These are phyloP conservation scores for Scartelaos histophorus DNA, from an alignment of 2,113 vertebrate species.

Conservation along the genomic window DNA sequence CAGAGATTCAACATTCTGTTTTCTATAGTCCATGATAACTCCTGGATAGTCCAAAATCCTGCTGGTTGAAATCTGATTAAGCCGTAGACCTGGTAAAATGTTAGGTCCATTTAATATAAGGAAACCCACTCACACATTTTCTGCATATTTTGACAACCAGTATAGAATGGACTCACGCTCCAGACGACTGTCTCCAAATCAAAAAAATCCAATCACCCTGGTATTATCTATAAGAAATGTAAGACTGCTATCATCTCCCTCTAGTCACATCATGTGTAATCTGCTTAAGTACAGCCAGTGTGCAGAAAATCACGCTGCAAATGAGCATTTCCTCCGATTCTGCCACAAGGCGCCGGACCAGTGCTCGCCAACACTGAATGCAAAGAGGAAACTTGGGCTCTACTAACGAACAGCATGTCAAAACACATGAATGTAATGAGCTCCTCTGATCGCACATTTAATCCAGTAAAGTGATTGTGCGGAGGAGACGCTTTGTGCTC, in stretches of 20 bases:
- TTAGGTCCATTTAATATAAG: neutral
- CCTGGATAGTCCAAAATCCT: too few species aligned
- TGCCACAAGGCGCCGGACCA: slow-evolving; percentile 23
- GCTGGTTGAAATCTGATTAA: neutral
- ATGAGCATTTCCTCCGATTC: slow-evolving; percentile 19
- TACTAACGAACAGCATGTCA: slow-evolving; percentile 22
- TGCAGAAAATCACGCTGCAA: slow-evolving; percentile 16
- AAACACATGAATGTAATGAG: slow-evolving; percentile 26
- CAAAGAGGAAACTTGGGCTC: slow-evolving; percentile 25
- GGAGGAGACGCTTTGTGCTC: neutral
- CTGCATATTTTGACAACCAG: neutral
- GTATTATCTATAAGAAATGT: slow-evolving; percentile 6
- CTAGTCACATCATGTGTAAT: slow-evolving; percentile 27
- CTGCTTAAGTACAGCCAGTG: slow-evolving; percentile 23
- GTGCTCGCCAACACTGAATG: slow-evolving; percentile 29
- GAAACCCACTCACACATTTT: neutral
- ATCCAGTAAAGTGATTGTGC: slow-evolving; percentile 13
- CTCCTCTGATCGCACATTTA: slow-evolving; percentile 11
- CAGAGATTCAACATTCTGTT: too few species aligned
- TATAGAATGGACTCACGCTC: neutral
- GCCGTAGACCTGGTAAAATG: neutral
- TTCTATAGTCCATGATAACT: too few species aligned
- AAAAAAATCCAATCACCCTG: slow-evolving; percentile 6
- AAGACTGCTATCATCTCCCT: slow-evolving; percentile 11
- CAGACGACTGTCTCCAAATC: neutral